Conservation (phyloP, 2,797 vertebrate species). For the Aplochiton taeniatus region DNA sequence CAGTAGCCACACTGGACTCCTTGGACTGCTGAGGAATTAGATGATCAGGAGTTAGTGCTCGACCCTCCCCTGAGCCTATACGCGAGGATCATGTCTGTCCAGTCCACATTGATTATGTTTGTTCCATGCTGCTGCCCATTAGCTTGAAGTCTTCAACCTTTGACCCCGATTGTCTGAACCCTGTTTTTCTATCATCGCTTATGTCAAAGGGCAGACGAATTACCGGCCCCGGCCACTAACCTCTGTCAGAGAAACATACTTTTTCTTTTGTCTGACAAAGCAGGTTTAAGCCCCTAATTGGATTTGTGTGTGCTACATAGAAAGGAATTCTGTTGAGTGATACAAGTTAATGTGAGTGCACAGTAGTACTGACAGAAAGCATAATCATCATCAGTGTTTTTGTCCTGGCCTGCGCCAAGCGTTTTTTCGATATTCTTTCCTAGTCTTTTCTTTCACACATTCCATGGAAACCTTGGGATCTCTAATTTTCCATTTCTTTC, state of each 20-base stretch:
- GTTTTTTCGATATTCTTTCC: slow-evolving; percentile 23
- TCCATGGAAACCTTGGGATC: slow-evolving; percentile 41
- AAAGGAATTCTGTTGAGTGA: slow-evolving; percentile 45
- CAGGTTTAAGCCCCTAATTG: slow-evolving; percentile 57
- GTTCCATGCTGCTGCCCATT: slow-evolving; percentile 67
- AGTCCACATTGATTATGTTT: slow-evolving; percentile 65
- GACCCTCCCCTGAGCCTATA: slow-evolving; percentile 55
- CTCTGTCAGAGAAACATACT: slow-evolving; percentile 60
- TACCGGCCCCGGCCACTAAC: slow-evolving; percentile 60
- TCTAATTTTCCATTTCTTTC: slow-evolving; percentile 54
- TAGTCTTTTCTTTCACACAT: slow-evolving; percentile 33
- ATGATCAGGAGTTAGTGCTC: slow-evolving; percentile 23
- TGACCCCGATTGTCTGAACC: slow-evolving; percentile 58
- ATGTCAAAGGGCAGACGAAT: slow-evolving; percentile 54
- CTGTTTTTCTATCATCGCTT: slow-evolving; percentile 66
- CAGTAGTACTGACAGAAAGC: slow-evolving; percentile 48
- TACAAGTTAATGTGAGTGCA: slow-evolving; percentile 13
- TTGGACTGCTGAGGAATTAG: slow-evolving; percentile 5
- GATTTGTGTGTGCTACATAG: slow-evolving; percentile 53
- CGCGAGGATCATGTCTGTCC: slow-evolving; percentile 58
- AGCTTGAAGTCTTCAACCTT: slow-evolving; percentile 67
- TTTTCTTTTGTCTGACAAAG: slow-evolving; percentile 58
- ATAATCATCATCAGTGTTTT: slow-evolving; percentile 52
- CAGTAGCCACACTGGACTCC: slow-evolving; percentile 11
- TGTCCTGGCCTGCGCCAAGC: slow-evolving; percentile 39